These are phyloP conservation scores for Asobara japonica DNA, from an alignment of 1,140 invertebrate species.

Conservation along the genomic window DNA sequence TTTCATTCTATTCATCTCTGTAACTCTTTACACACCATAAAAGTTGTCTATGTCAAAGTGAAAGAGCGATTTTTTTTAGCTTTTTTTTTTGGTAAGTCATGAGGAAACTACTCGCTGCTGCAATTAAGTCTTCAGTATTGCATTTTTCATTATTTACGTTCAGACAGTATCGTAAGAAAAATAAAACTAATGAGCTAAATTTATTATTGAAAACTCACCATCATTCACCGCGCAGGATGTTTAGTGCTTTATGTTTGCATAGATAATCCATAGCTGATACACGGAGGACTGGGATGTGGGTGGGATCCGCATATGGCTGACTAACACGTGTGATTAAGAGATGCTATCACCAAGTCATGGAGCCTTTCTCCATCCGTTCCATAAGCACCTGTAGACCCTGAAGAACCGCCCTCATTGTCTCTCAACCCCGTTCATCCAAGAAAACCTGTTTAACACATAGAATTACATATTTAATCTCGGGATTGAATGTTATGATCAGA, in stretches of 20 bases:
- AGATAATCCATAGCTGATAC: slow-evolving; percentile 60
- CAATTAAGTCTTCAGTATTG: neutral
- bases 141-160: neutral
- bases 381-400: slow-evolving; percentile 52
- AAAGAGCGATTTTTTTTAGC: too few relatives aligned
- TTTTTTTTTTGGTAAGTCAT: too few relatives aligned
- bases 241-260: slow-evolving; percentile 57
- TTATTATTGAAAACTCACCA: neutral
- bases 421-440: slow-evolving; percentile 5
- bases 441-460: neutral
- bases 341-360: slow-evolving; percentile 57
- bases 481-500: neutral
- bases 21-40: slow-evolving; percentile 15
- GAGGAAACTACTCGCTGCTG: neutral
- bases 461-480: slow-evolving; percentile 7
- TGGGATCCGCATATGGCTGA: slow-evolving; percentile 55
- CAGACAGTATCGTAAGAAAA: neutral
- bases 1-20: neutral
- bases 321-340: slow-evolving; percentile 62
- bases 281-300: slow-evolving; percentile 52
- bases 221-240: slow-evolving; percentile 2
- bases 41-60: neutral
- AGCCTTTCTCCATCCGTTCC: slow-evolving; percentile 31
- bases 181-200: neutral
- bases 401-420: slow-evolving; percentile 28